phyloP scores from a whole-genome alignment of 2,797 vertebrate genomes.

The Oryzias dopingdopingensis region DNA sequence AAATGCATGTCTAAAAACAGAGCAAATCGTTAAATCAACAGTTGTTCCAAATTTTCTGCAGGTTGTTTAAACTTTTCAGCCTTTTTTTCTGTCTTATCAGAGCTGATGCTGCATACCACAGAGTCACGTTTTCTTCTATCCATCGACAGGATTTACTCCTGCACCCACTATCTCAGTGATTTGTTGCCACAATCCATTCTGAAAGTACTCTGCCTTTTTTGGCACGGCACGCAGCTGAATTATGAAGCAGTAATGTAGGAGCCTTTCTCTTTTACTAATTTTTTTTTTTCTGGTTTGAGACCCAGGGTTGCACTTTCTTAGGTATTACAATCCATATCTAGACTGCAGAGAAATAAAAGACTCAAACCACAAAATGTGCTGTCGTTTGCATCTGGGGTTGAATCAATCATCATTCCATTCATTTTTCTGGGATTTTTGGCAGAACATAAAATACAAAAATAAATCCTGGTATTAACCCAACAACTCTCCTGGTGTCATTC shows the following conservation, averaged over 20 bases:
- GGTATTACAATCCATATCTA: too few relatives aligned
- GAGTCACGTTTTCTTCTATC: conserved; percentile 50
- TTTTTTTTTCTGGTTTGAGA: too few relatives aligned
- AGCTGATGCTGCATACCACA: conserved; percentile 60
- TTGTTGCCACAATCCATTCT: conserved; percentile 52
- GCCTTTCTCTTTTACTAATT: too few relatives aligned
- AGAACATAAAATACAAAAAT: too few relatives aligned
- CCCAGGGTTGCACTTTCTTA: too few relatives aligned
- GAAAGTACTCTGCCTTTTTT: conserved; percentile 33
- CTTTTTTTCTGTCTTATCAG: conserved; percentile 52
- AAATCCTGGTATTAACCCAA: too few relatives aligned
- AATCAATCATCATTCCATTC: too few relatives aligned
- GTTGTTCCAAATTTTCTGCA: conserved; percentile 44
- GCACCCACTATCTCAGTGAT: conserved; percentile 53
- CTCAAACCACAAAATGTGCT: too few relatives aligned
- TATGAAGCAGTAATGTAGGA: conserved; percentile 1
- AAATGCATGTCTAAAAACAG: conserved; percentile 42
- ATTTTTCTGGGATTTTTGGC: too few relatives aligned
- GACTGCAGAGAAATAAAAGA: too few relatives aligned
- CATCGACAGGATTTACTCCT: conserved; percentile 54
- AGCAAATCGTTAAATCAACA: conserved; percentile 60
- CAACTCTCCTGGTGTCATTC: too few relatives aligned
- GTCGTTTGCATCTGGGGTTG: too few relatives aligned
- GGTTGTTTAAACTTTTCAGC: conserved; percentile 52
- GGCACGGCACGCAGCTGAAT: conserved; percentile 16